These are phyloP conservation scores for Shinisaurus crocodilurus DNA, from an alignment of 2,113 vertebrate species.

Conservation along the genomic window DNA sequence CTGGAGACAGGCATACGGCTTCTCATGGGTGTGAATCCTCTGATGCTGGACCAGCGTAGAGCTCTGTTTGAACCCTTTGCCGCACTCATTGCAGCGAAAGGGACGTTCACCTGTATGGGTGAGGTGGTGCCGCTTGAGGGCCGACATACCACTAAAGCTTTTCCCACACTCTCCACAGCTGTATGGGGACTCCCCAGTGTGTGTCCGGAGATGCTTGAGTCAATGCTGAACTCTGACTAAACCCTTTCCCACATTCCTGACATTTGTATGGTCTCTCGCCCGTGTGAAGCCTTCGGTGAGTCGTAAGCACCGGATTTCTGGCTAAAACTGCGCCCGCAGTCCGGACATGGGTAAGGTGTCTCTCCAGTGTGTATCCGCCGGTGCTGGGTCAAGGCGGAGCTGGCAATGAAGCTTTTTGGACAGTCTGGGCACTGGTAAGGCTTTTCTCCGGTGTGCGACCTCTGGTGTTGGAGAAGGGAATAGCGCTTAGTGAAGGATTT, in stretches of 20 bases:
- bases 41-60: slow-evolving; percentile 13
- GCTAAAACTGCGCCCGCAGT: slow-evolving; percentile 47
- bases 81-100: slow-evolving; percentile 41
- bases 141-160: slow-evolving; percentile 14
- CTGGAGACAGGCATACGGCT: not conserved
- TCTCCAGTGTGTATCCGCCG: slow-evolving; percentile 21
- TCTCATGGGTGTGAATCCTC: slow-evolving; percentile 41
- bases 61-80: slow-evolving; percentile 35
- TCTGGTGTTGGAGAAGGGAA: slow-evolving; percentile 18
- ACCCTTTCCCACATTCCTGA: slow-evolving; percentile 7
- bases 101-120: slow-evolving; percentile 52
- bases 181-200: not conserved
- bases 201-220: not conserved
- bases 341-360: slow-evolving; percentile 13
- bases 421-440: slow-evolving; percentile 30
- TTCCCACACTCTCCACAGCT: slow-evolving; percentile 11
- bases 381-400: slow-evolving; percentile 30
- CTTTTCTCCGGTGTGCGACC: slow-evolving; percentile 29
- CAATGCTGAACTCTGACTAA: not conserved
- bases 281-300: slow-evolving; percentile 65
- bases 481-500: slow-evolving; percentile 17
- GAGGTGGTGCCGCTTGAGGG: slow-evolving; percentile 52
- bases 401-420: slow-evolving; percentile 26
- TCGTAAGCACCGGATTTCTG: slow-evolving; percentile 70
- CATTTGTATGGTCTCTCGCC: slow-evolving; percentile 32